Evolutionary conservation across 2,797 vertebrate genomes (phyloP).

Genomic region (Selene dorsalis): DNA sequence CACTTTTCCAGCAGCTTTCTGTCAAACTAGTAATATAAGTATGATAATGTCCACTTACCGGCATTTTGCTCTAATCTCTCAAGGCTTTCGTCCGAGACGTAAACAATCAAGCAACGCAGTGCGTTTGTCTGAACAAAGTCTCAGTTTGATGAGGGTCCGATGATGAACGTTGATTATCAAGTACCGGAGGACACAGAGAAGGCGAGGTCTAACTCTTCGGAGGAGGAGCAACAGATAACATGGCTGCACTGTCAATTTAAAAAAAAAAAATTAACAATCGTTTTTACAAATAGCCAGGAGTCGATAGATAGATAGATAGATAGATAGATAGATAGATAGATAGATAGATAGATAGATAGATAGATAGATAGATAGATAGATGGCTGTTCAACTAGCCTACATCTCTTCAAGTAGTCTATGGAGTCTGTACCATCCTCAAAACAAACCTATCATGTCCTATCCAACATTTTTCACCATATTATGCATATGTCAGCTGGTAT

Average conservation of each 20-base stretch:
- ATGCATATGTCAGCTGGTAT: no score
- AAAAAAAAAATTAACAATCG: no score
- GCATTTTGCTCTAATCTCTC: constrained; percentile 58
- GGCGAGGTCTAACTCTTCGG: background rate
- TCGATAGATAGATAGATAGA: no score
- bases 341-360: no score
- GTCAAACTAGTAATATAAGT: background rate
- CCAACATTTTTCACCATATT: no score
- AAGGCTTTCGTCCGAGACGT: background rate
- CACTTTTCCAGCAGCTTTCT: background rate
- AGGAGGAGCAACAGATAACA: constrained; percentile 4
- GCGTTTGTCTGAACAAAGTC: background rate
- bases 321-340: no score
- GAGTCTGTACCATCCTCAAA: no score
- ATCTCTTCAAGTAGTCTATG: no score
- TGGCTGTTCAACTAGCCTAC: no score
- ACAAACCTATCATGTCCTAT: no score
- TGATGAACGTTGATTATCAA: background rate
- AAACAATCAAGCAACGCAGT: background rate
- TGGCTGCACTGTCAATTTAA: background rate
- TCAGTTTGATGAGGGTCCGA: background rate
- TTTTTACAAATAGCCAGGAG: no score
- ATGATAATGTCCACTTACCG: constrained; percentile 66
- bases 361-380: no score
- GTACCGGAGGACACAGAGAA: background rate